These are phyloP conservation scores for Branchinecta lindahli DNA, from an alignment of 1,140 invertebrate species.

Conservation along the genomic window DNA sequence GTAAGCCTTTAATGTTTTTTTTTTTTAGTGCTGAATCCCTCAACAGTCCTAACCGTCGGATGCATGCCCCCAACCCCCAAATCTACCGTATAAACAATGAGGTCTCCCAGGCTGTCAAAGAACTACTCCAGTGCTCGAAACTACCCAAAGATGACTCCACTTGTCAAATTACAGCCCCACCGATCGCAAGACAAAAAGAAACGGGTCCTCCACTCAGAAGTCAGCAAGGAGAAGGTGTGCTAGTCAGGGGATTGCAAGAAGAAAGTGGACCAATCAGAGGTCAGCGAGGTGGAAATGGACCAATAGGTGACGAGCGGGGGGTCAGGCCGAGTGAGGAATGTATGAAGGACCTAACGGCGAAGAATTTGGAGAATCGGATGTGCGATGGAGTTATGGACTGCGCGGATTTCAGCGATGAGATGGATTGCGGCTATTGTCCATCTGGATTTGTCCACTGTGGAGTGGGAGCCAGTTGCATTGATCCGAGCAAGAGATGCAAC, in stretches of 20 bases:
- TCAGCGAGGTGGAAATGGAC: too few relatives aligned
- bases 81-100: slow-evolving; percentile 9
- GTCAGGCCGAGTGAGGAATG: slow-evolving; percentile 36
- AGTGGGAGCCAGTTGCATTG: slow-evolving; percentile 52
- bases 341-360: slow-evolving; percentile 46
- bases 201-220: too few relatives aligned
- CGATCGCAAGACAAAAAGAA: background rate
- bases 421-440: slow-evolving; percentile 38
- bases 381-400: slow-evolving; percentile 77
- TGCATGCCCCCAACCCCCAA: background rate
- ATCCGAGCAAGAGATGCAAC: slow-evolving; percentile 53
- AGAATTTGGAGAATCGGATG: slow-evolving; percentile 49
- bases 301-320: too few relatives aligned
- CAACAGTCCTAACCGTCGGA: background rate
- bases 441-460: slow-evolving; percentile 55
- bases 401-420: slow-evolving; percentile 62
- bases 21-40: background rate
- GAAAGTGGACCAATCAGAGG: too few relatives aligned
- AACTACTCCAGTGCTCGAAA: slow-evolving; percentile 50
- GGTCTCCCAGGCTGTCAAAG: slow-evolving; percentile 10
- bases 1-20: background rate
- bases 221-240: background rate
- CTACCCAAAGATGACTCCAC: slow-evolving; percentile 37
- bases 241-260: background rate
- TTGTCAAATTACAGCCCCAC: background rate